Evolutionary conservation across 2,888 invertebrate species (phyloP), one percentile per base, ranked within the genome.

Genomic region (Eulithis testata): DNA sequence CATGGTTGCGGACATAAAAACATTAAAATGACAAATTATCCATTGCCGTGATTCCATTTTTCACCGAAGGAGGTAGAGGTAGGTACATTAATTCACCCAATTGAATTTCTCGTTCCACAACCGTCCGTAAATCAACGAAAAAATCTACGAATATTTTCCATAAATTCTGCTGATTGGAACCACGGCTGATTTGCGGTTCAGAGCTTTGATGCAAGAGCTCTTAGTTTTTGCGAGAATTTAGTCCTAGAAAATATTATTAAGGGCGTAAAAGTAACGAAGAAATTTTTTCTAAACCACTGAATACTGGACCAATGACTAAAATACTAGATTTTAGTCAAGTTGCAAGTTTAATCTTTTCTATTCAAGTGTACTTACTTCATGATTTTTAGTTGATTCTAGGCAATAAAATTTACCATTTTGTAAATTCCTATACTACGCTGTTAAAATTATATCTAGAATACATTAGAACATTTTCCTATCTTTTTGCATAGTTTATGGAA

Each of bases 11-110:
- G 83, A 86, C 86, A 84, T 77, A 83, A 84, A 83, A 84, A 84
- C 87, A 88, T 89, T 87, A 88, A 87, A 89, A 89, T 89, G 88
- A 89, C 88, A 88, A 88, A 89, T 89, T 79, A 87, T 86, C 81
- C 78, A 82, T 82, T 78, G 82, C 84, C 80, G 79, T 81, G 82
- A 85, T 86, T 84, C 84, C 85, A 89, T 89, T 89, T 88, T 88
- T 89, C 88, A 88, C 75, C 49, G 81, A 83, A 85, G 81, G 79
- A 85, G 82, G 80, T 83, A 79, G 63, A 14, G 73, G 74, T 76
- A 76, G 73, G 76, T 79, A 76, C 82, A 83, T 82, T 83, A 83
- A 84, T 85, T 82, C 80, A 74, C 73, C 70, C 79, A 78, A 84
- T 86, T 85, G 81, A 80, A 79, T 83, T 82, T 77, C 72, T 74